Conservation (phyloP, 2,888 invertebrate genomes). For the Nesidiocoris tenuis region DNA sequence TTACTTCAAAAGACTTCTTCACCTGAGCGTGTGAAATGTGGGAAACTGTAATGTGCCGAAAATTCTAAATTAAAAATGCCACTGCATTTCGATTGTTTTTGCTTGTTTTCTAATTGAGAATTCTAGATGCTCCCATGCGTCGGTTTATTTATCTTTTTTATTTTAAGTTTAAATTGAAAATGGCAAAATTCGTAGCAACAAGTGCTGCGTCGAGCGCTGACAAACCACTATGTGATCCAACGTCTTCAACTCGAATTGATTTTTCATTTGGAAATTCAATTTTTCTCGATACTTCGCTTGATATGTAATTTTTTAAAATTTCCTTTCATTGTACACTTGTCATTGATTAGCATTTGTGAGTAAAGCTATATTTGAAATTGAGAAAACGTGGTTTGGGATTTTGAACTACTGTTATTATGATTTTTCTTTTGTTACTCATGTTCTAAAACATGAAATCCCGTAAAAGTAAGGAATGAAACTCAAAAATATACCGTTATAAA, state of each 20-base stretch:
- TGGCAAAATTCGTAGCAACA: conserved; percentile 8
- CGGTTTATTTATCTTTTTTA: not conserved
- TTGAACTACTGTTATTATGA: conserved; percentile 33
- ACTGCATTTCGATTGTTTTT: conserved; percentile 1
- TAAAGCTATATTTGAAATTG: conserved; percentile 5
- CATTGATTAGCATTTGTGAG: conserved; percentile 32
- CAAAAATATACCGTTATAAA: conserved; percentile 42
- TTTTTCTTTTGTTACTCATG: conserved; percentile 30
- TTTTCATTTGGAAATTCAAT: conserved; percentile 15
- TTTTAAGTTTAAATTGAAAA: conserved; percentile 5
- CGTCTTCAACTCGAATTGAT: conserved; percentile 29
- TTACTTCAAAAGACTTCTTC: conserved; percentile 26
- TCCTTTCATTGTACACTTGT: conserved; percentile 32
- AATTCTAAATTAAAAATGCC: conserved; percentile 30
- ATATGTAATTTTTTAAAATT: conserved; percentile 11
- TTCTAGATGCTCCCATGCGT: not conserved
- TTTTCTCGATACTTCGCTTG: not conserved
- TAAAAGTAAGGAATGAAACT: conserved; percentile 41
- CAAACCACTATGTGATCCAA: conserved; percentile 20
- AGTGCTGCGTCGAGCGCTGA: conserved; percentile 1
- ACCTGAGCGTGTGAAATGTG: conserved; percentile 19
- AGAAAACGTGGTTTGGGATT: conserved; percentile 26
- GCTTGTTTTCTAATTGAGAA: not conserved
- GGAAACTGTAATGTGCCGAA: conserved; percentile 34
- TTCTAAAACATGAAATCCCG: conserved; percentile 37